Percentiles rank a stretch among this genome's conserved stretches.
Conservation (phyloP, 1,140 invertebrate genomes). For the Drosophila albomicans region DNA sequence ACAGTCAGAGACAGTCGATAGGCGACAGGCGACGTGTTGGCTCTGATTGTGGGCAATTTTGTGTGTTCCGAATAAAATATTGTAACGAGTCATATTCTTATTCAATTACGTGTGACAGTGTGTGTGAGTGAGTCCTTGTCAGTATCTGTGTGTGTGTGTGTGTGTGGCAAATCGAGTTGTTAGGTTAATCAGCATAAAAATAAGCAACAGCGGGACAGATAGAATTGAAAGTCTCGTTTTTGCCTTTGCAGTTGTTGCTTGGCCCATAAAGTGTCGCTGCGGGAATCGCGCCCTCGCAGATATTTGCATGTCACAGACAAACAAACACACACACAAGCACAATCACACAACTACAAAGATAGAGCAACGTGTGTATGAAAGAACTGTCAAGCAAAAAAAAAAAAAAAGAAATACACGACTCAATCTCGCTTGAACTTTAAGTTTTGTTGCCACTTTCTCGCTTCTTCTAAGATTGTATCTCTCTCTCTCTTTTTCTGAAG, state of each 20-base stretch:
- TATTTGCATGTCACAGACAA: conserved; percentile 27
- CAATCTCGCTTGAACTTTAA: conserved; percentile 33
- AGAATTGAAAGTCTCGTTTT: conserved; percentile 29
- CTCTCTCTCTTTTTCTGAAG: background rate
- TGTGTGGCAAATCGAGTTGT: conserved; percentile 48
- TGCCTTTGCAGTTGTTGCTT: conserved; percentile 37
- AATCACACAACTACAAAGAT: background rate
- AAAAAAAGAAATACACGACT: conserved; percentile 16
- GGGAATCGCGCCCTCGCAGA: conserved; percentile 53
- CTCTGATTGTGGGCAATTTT: conserved; percentile 51
- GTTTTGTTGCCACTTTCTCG: background rate
- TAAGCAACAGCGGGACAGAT: conserved; percentile 41
- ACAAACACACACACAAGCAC: conserved; percentile 13
- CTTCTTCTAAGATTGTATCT: background rate
- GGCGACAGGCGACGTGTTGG: conserved; percentile 31
- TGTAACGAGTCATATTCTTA: conserved; percentile 57
- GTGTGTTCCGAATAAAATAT: conserved; percentile 41
- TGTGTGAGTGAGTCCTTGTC: background rate
- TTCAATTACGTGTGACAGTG: conserved; percentile 56
- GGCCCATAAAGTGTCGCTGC: conserved; percentile 63
- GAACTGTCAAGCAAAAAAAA: conserved; percentile 30
- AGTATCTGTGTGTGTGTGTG: background rate
- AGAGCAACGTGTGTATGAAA: conserved; percentile 18
- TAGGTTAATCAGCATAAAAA: conserved; percentile 74
- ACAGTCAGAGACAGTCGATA: background rate